Conservation (phyloP, 2,113 vertebrate genomes). For the Pedionomus torquatus region DNA sequence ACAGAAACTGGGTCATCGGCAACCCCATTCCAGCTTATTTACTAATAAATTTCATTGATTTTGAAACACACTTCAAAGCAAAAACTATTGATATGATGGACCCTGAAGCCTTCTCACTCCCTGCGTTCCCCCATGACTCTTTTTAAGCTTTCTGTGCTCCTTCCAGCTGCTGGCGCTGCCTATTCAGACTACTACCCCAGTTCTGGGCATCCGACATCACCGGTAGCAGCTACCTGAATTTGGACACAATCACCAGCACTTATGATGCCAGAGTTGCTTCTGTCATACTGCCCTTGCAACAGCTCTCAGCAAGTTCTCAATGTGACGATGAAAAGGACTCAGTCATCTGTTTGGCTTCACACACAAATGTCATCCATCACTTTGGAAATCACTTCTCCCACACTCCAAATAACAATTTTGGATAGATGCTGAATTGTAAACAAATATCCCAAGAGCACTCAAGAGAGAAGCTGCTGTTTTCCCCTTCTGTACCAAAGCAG, state of each 20-base stretch:
- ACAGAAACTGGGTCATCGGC: not conserved
- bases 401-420: not conserved
- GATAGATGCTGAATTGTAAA: slow-evolving; percentile 20
- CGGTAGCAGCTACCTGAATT: not conserved
- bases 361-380: slow-evolving; percentile 34
- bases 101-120: not conserved
- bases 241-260: not conserved
- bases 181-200: not conserved
- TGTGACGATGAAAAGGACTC: not conserved
- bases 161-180: not conserved
- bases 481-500: not conserved
- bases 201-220: not conserved
- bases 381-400: not conserved
- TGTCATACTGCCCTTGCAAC: not conserved
- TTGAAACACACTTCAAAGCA: not conserved
- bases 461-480: not conserved
- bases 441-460: slow-evolving; percentile 15
- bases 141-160: not conserved
- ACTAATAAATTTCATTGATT: not conserved
- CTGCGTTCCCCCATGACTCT: not conserved
- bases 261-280: not conserved
- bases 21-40: not conserved
- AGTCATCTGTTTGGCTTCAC: not conserved
- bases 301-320: not conserved
- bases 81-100: not conserved